Base-by-base conservation (phyloP, 2,888 invertebrate species). In the Lathronympha strigana region DNA sequence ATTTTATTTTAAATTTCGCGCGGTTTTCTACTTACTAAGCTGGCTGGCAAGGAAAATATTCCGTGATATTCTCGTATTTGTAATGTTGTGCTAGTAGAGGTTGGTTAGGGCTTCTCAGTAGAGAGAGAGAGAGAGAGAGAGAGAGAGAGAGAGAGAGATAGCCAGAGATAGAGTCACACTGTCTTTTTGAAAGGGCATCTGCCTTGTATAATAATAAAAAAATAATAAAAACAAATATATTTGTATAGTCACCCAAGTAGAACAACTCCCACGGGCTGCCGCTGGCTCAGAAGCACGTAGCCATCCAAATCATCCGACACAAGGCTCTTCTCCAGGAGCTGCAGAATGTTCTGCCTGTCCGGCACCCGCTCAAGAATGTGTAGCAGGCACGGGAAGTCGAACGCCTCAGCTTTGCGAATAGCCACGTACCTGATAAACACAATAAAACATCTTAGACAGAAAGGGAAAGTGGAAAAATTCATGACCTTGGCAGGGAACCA, bases 181-280 rank as follows among this genome's bases (percentile, higher is more conserved):
- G n/a, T n/a, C n/a, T n/a, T n/a, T n/a, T n/a, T n/a, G n/a, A n/a
- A n/a, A n/a, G n/a, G n/a, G n/a, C n/a, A n/a, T n/a, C n/a, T n/a
- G n/a, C n/a, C n/a, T n/a, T n/a, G n/a, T n/a, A n/a, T n/a, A n/a
- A n/a, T n/a, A 6, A 6, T 28, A 28, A 4, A 28, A 3, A 28
- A 28, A 4, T 28, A 3, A 28, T 28, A 28, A 13, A 50, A 33
- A 2, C 2, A 4, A 33, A 11, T 9, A 11, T 9, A 2, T 33
- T 19, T 43, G 8, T 4, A 45, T 11, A 40, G 75, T 82, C 76
- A 93, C 93, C 93, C 86, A 4, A 93, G 63, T 19, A 93, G 76
- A 28, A 86, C 79, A 60, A 93, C 68, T 0, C 93, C 93, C 0
- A 93, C 77, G 0, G 93, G 83, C 66, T 84, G 85, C 15, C 87